Evolutionary conservation across 2,113 vertebrate genomes (phyloP), one percentile per base, ranked within the genome.

Genomic region (Epinephelus cyanopodus): DNA sequence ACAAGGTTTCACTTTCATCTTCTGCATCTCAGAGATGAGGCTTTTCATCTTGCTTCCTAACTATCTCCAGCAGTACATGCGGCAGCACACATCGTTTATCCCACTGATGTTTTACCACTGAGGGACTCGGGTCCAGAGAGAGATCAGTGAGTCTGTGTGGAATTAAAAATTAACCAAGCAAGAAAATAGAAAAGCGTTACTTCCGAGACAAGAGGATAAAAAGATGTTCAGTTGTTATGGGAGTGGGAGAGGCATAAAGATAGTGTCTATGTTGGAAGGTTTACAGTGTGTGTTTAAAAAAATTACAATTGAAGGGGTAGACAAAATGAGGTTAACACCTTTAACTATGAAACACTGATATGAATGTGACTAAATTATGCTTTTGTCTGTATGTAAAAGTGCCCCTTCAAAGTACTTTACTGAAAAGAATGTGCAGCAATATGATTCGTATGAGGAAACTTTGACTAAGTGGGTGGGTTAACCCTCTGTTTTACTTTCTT

Each of bases 1-100:
- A 88, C 87, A 87, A 75, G 80, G 33, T 77, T 68, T 85, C n/a
- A 7, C 90, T 90, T 95, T 93, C 84, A 90, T 92, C 86, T 91
- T 81, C 75, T 57, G 64, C 72, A 81, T 73, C 66, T 53, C 65
- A 76, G 79, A 90, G 79, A 85, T 62, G 72, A 67, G 12, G 80
- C 81, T 72, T 92, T 91, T 92, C 79, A 92, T 92, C 76, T 86
- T 5, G 79, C 74, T 81, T 87, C 52, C 70, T 79, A 81, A 89
- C 79, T 70, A 79, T 93, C 83, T 81, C 77, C 77, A 88, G 72
- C 79, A 67, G 63, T 62, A 56, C 63, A 77, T 27, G 52, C 47
- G 2, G 71, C 61, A 13, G 79, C 65, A 77, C 68, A 84, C 80
- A 82, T 77, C 67, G 23, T 89, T 91, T 91, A 91, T 89, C 87